These are phyloP conservation scores for Oxycera nigricornis DNA, from an alignment of 2,888 invertebrate genomes.

Conservation along the genomic window DNA sequence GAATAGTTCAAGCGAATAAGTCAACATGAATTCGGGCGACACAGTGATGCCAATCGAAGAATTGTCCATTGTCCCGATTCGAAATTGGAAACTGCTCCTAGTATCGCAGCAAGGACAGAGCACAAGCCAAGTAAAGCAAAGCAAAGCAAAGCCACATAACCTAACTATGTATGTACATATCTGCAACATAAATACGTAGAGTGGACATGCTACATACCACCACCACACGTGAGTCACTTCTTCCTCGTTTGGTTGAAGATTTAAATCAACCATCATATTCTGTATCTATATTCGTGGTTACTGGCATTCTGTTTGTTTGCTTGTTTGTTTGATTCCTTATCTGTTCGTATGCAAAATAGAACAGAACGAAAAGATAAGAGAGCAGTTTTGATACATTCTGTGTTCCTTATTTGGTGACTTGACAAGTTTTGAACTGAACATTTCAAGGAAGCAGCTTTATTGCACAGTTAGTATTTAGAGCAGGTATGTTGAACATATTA, in stretches of 20 bases:
- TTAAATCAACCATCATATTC: conserved; percentile 23
- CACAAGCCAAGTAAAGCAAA: too few relatives aligned
- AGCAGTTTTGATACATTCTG: conserved; percentile 3
- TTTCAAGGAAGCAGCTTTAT: background rate
- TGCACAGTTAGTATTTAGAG: too few relatives aligned
- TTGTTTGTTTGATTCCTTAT: conserved; percentile 3
- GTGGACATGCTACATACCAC: conserved; percentile 10
- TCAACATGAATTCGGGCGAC: conserved; percentile 32
- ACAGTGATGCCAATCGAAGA: conserved; percentile 28
- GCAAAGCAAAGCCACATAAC: too few relatives aligned
- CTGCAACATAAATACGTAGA: background rate
- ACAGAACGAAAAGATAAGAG: background rate
- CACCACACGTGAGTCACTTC: background rate
- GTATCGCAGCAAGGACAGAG: background rate
- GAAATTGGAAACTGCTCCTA: conserved; percentile 20
- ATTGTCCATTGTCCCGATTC: conserved; percentile 32
- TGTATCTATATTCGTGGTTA: background rate
- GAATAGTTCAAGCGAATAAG: conserved; percentile 23
- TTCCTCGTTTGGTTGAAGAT: background rate
- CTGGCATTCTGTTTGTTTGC: background rate
- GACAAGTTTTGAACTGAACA: background rate
- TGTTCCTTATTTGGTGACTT: conserved; percentile 16
- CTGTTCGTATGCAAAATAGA: conserved; percentile 18
- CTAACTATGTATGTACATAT: too few relatives aligned
- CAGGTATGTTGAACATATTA: too few relatives aligned